phyloP scores from a whole-genome alignment of 2,113 vertebrate species.

The Conger conger region DNA sequence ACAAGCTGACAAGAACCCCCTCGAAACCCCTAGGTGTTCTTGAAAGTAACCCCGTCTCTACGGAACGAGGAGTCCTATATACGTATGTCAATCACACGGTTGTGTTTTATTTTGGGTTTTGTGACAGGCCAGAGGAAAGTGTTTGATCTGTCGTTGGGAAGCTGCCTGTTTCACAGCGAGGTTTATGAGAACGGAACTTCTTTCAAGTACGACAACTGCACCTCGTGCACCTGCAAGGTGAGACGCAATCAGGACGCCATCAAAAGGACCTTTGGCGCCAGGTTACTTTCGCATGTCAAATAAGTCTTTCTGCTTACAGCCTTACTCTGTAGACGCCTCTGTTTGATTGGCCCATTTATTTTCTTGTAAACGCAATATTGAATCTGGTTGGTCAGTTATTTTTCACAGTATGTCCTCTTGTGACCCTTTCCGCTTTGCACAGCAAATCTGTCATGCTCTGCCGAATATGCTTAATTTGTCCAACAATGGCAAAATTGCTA shows the following conservation, averaged over 20 bases:
- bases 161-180: constrained; percentile 92
- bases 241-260: not conserved
- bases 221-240: constrained; percentile 86
- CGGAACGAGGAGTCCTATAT: not conserved
- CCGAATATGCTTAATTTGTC: not conserved
- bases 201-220: constrained; percentile 89
- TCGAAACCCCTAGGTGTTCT: not conserved
- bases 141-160: constrained; percentile 91
- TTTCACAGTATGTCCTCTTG: not conserved
- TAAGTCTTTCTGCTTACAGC: not conserved
- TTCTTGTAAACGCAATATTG: not conserved
- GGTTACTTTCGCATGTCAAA: not conserved
- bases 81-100: not conserved
- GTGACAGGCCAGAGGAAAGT: constrained; percentile 92
- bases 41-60: not conserved
- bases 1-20: not conserved
- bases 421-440: not conserved
- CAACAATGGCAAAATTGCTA: not conserved
- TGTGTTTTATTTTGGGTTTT: constrained; percentile 9
- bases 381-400: not conserved
- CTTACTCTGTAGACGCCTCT: not conserved
- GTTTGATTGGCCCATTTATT: not conserved
- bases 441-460: not conserved
- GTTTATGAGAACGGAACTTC: constrained; percentile 87
- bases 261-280: not conserved